Evolutionary conservation across 2,888 invertebrate genomes (phyloP).

Genomic region (Strigamia crassipes): DNA sequence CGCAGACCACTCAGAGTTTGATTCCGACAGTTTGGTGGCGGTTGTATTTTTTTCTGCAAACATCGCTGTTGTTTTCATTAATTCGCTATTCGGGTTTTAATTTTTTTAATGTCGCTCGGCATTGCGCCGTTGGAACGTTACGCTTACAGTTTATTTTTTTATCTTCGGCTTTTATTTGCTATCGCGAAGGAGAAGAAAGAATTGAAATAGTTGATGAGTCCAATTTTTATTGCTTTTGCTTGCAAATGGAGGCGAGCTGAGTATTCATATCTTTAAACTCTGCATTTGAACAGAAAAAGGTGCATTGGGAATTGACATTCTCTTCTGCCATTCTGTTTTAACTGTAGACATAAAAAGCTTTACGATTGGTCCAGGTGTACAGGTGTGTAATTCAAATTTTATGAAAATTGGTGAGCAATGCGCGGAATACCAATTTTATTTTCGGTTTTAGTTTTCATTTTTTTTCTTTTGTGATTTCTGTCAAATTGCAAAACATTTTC

Average conservation of each 20-base stretch:
- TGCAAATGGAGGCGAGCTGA: neutral
- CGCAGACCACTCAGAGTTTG: neutral
- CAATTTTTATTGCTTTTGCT: neutral
- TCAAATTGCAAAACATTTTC: neutral
- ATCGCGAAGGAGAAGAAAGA: neutral
- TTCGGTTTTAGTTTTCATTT: too few relatives aligned
- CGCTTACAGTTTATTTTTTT: too few relatives aligned
- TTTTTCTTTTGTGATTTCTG: neutral
- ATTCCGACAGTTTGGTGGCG: neutral
- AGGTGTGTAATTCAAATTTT: slow-evolving; percentile 1
- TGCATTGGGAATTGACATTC: slow-evolving; percentile 19
- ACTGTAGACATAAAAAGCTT: slow-evolving; percentile 23
- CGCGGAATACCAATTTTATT: neutral
- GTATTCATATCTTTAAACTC: neutral
- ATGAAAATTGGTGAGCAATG: neutral
- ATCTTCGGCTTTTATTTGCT: neutral
- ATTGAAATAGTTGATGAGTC: slow-evolving; percentile 1
- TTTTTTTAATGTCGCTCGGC: neutral
- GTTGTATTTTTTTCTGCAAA: too few relatives aligned
- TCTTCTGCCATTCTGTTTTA: neutral
- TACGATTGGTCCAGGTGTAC: slow-evolving; percentile 15
- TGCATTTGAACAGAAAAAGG: neutral
- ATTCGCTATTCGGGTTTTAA: too few relatives aligned
- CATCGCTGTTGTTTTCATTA: too few relatives aligned
- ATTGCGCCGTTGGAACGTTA: neutral